Base-by-base conservation (phyloP, 2,888 invertebrate genomes). In the Blera fallax region DNA sequence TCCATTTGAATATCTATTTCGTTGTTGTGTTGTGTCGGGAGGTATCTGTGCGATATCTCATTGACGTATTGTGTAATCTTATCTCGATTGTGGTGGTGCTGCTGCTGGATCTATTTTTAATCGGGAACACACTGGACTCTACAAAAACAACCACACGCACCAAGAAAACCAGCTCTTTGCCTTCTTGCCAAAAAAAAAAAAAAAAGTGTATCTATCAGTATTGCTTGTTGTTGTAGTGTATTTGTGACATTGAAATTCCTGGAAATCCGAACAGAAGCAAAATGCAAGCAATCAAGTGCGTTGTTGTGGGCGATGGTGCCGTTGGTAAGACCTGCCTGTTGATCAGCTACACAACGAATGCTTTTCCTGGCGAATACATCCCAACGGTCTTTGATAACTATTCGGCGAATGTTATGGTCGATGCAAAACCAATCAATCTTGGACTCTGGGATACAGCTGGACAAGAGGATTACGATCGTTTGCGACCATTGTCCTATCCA, bases 271-370 rank as follows among this genome's bases (percentile, higher is more conserved):
- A 43, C 2, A 6, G 10, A 52, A 73, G 37, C 40, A 62, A 50
- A 65, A 91, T 91, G 91, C 91, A 91, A 88, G 91, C 91, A 48
- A 91, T 91, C 88, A 91, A 91, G 85, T 91, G 91, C 88, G 91
- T 91, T 83, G 91, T 91, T 82, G 91, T 91, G 87, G 91, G 91
- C 88, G 91, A 91, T 87, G 91, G 91, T 88, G 91, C 91, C 85
- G 91, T 91, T 60, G 91, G 91, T 88, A 91, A 91, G 87, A 91
- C 91, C 50, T 91, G 91, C 87, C 90, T 91, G 64, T 88, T 91
- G 87, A 91, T 91, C 89, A 91, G 91, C 88, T 91, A 91, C 70
- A 91, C 91, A 16, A 91, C 91, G 52, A 91, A 91, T 87, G 91
- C 91, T 88, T 91, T 91, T 52, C 91, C 91, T 24, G 91, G 91